Percentiles rank a stretch among this genome's conserved stretches.
Conservation (phyloP, 2,797 vertebrate species). For the Trichosurus vulpecula region DNA sequence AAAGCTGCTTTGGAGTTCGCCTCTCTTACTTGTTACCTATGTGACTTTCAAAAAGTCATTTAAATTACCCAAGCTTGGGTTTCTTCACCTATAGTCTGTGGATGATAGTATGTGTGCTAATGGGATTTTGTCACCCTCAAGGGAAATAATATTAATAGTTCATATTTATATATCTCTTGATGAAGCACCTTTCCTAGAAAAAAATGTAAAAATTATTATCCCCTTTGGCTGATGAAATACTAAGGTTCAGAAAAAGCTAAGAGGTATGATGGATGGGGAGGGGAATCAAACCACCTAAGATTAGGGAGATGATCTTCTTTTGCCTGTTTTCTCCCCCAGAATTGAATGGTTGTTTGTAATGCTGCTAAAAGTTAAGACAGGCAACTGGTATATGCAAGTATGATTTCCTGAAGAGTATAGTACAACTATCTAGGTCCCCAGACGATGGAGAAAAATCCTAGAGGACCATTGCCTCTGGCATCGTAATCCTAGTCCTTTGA, state of each 20-base stretch:
- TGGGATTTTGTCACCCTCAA: background rate
- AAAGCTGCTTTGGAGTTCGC: background rate
- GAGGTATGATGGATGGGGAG: background rate
- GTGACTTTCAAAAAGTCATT: background rate
- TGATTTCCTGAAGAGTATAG: background rate
- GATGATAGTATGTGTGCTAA: background rate
- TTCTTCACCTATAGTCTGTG: background rate
- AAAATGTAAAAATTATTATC: background rate
- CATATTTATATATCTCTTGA: background rate
- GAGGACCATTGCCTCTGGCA: background rate
- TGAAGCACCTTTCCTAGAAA: background rate
- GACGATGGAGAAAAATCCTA: background rate
- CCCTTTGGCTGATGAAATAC: background rate
- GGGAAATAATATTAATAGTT: background rate
- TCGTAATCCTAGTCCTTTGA: background rate
- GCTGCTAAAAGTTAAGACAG: background rate
- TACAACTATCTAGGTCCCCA: background rate
- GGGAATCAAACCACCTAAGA: background rate
- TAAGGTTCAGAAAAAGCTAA: background rate
- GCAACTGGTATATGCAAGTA: background rate
- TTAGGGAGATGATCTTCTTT: background rate
- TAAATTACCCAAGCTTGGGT: background rate
- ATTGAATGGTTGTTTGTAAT: background rate
- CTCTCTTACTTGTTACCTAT: background rate
- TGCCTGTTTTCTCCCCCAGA: background rate